Evolutionary conservation across 2,113 vertebrate genomes (phyloP).

Genomic region (Camelus dromedarius): DNA sequence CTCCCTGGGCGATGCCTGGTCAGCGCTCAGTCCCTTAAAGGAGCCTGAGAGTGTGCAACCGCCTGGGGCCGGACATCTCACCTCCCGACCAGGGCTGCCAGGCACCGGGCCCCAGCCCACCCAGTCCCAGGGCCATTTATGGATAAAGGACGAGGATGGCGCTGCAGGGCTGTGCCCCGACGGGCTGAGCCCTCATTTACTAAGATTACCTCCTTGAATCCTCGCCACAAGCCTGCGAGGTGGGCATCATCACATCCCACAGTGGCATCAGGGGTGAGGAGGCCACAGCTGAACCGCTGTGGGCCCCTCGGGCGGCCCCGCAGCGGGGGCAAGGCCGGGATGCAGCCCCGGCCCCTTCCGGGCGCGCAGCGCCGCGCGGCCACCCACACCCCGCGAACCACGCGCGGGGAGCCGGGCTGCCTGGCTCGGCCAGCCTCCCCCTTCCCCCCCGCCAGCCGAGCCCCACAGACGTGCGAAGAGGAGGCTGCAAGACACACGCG

Average conservation of each 20-base stretch:
- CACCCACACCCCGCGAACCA: too few species aligned
- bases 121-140: accelerated
- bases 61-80: neutral
- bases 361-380: too few species aligned
- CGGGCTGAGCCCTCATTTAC: too few species aligned
- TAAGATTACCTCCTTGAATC: neutral
- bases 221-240: neutral
- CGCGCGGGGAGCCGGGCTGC: neutral
- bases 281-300: accelerated
- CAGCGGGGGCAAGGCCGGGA: too few species aligned
- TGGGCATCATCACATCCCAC: accelerated
- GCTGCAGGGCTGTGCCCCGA: accelerated
- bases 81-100: neutral
- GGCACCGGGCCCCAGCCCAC: too few species aligned
- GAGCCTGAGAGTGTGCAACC: accelerated
- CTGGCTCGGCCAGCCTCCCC: neutral
- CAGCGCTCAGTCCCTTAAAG: neutral
- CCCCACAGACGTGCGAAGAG: neutral
- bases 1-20: neutral
- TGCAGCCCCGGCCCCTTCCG: too few species aligned
- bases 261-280: accelerated
- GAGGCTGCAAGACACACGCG: neutral
- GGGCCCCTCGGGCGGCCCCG: accelerated
- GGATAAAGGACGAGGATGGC: too few species aligned
- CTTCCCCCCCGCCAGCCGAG: neutral